Evolutionary conservation across 2,888 invertebrate genomes (phyloP).

Genomic region (Cybosia mesomella): DNA sequence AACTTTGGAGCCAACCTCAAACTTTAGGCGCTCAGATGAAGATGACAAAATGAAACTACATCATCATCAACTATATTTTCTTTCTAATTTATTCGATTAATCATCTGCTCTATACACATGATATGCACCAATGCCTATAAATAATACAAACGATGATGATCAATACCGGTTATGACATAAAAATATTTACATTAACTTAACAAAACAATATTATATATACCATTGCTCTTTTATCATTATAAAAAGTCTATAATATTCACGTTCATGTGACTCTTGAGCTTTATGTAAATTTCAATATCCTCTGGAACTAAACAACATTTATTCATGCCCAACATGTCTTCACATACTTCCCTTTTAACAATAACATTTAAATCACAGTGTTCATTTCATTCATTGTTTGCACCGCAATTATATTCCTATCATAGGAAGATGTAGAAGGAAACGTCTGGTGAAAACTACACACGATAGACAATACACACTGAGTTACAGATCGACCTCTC

Average conservation of each 20-base stretch:
- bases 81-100: constrained; percentile 86
- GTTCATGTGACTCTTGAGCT: constrained; percentile 65
- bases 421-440: constrained; percentile 50
- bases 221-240: constrained; percentile 71
- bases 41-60: constrained; percentile 70
- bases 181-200: constrained; percentile 73
- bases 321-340: constrained; percentile 51
- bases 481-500: constrained; percentile 16
- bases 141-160: constrained; percentile 83
- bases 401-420: constrained; percentile 57
- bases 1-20: no score
- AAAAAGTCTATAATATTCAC: constrained; percentile 65
- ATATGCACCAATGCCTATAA: constrained; percentile 87
- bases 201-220: constrained; percentile 62
- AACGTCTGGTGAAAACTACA: constrained; percentile 18
- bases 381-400: constrained; percentile 60
- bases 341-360: constrained; percentile 58
- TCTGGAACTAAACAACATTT: constrained; percentile 51
- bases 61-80: constrained; percentile 74
- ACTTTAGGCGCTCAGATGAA: not conserved
- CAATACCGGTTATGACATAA: constrained; percentile 72
- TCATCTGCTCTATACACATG: constrained; percentile 87
- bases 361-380: constrained; percentile 79
- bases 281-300: constrained; percentile 58
- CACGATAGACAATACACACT: constrained; percentile 11